Percentiles rank a stretch among this genome's conserved stretches.
Conservation (phyloP, 1,140 invertebrate species). For the Zaprionus gabonicus region DNA sequence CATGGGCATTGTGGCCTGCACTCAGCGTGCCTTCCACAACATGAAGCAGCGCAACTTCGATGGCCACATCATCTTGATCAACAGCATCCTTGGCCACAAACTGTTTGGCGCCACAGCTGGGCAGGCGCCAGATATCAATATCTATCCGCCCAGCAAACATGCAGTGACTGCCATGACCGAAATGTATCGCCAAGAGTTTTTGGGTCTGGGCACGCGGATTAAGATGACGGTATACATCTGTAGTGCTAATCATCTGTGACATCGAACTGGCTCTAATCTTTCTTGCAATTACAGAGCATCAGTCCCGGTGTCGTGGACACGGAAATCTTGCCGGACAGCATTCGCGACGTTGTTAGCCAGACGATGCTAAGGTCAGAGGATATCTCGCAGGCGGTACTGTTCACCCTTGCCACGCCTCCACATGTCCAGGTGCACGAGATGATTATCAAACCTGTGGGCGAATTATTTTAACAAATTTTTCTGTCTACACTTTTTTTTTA, state of each 20-base stretch:
- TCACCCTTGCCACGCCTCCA: constrained; percentile 85
- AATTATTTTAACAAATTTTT: constrained; percentile 45
- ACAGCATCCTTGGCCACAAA: constrained; percentile 87
- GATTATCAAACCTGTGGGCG: constrained; percentile 75
- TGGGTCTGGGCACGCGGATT: constrained; percentile 86
- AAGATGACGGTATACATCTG: constrained; percentile 87
- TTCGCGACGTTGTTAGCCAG: constrained; percentile 31
- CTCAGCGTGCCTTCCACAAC: constrained; percentile 87
- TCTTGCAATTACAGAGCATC: constrained; percentile 85
- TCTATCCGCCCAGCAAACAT: constrained; percentile 90
- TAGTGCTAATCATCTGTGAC: constrained; percentile 47
- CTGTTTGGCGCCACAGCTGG: constrained; percentile 81
- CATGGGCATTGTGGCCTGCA: constrained; percentile 88
- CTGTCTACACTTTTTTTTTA: neutral
- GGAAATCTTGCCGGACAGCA: constrained; percentile 84
- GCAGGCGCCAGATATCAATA: constrained; percentile 62
- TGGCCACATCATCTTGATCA: constrained; percentile 90
- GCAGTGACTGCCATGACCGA: constrained; percentile 89
- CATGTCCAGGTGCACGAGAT: constrained; percentile 85
- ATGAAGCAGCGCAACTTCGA: constrained; percentile 88
- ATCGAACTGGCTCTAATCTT: neutral
- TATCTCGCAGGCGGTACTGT: constrained; percentile 86
- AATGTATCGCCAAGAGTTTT: constrained; percentile 88
- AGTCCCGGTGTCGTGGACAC: constrained; percentile 87
- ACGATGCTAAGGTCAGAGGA: constrained; percentile 84